Evolutionary conservation across 2,113 vertebrate species (phyloP), one percentile per base, ranked within the genome.

Genomic region (Myotis brandtii): DNA sequence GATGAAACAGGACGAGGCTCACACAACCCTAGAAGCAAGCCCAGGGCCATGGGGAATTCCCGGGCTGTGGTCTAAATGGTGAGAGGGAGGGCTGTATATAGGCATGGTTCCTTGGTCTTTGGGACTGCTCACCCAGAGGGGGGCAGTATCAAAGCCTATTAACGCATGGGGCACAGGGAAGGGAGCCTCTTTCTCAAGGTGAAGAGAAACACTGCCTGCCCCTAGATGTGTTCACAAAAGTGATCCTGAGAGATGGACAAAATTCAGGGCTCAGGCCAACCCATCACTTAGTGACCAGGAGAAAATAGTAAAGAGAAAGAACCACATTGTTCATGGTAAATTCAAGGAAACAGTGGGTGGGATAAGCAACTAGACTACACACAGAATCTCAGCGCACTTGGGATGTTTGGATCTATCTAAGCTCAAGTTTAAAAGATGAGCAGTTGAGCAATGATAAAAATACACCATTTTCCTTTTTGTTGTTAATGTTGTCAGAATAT

Each of bases 221-320:
- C 34, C 64, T 30, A 30, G 25, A 88, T 70, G 50, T 50, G 20
- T 50, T 50, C n/a, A 46, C n/a, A 89, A 50, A 89, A 69, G 6
- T 0, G 2, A 52, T 46, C 56, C 27, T 86, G 12, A 17, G 9
- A 69, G 12, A 32, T 48, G 6, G 62, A 86, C 48, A 77, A 80
- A 67, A 84, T 27, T 46, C 32, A 40, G 37, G 21, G n/a, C 62
- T 89, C 66, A 50, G 50, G 30, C 64, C 56, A 59, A 11, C 6
- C 82, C 76, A 81, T 80, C n/a, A 86, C 30, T 81, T 89, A 56
- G 14, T 52, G n/a, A 93, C 79, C 27, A 56, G 20, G n/a, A 94
- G 54, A 69, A 18, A 76, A 46, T 3, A 70, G 32, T 73, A n/a
- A 92, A 9, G 59, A 76, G 67, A 85, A 89, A 89, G 66, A 88